Evolutionary conservation across 2,797 vertebrate genomes (phyloP).

Genomic region (Neopelma chrysocephalum): DNA sequence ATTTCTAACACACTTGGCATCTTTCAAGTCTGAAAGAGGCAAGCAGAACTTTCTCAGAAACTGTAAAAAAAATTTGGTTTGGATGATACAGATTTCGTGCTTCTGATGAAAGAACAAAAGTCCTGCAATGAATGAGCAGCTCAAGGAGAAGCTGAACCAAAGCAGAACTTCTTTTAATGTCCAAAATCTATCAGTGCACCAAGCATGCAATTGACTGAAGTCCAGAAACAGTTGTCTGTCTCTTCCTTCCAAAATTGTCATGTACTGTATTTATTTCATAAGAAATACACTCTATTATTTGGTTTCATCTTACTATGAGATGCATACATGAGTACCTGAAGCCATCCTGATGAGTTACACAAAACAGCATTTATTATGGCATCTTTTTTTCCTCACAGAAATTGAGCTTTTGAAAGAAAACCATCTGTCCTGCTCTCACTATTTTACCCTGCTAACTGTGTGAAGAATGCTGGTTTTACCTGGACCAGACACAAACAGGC

Average conservation of each 20-base stretch:
- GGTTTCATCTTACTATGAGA: not conserved
- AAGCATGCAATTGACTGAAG: not conserved
- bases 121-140: not conserved
- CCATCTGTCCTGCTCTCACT: not conserved
- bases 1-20: not conserved
- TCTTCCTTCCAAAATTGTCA: not conserved
- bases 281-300: not conserved
- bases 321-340: not conserved
- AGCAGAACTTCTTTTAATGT: constrained; percentile 6
- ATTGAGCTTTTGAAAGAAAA: not conserved
- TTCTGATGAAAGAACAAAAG: constrained; percentile 28
- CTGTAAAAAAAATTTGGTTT: not conserved
- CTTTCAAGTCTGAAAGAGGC: not conserved
- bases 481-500: not conserved
- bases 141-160: constrained; percentile 1
- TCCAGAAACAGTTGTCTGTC: not conserved
- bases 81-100: not conserved
- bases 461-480: rapidly evolving
- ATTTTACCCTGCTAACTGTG: not conserved
- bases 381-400: not conserved
- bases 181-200: not conserved
- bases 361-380: not conserved
- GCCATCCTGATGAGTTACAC: not conserved
- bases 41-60: constrained; percentile 1
- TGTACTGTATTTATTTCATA: not conserved